These are phyloP conservation scores for Pilophorus perplexus DNA, from an alignment of 2,888 invertebrate species.

Conservation along the genomic window DNA sequence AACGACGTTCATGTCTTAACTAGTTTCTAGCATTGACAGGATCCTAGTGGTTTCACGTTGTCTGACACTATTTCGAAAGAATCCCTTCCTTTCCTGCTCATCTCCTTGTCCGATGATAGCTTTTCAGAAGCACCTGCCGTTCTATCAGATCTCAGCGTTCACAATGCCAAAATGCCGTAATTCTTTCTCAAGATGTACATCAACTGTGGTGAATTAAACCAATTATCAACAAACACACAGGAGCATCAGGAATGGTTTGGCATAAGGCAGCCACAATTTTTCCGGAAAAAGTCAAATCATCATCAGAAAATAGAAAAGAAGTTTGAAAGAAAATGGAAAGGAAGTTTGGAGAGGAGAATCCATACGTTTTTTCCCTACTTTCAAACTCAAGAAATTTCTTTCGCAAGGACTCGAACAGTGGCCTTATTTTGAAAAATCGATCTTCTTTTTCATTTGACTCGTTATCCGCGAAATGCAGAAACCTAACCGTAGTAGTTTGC, in stretches of 20 bases:
- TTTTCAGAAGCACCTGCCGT: not conserved
- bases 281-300: not conserved
- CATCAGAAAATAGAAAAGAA: not conserved
- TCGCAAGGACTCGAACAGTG: conserved; percentile 1
- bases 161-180: not conserved
- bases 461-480: not conserved
- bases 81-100: conserved; percentile 6
- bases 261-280: not conserved
- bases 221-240: not conserved
- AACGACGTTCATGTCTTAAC: too few relatives aligned
- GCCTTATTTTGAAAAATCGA: conserved; percentile 12
- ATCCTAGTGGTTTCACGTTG: not conserved
- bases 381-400: not conserved
- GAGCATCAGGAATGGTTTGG: not conserved
- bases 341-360: too few relatives aligned
- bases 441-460: not conserved
- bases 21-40: too few relatives aligned
- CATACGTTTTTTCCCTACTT: not conserved
- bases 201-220: not conserved
- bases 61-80: not conserved
- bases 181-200: not conserved
- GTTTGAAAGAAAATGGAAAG: too few relatives aligned
- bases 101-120: not conserved
- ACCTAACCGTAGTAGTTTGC: too few relatives aligned
- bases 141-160: not conserved